phyloP scores from a whole-genome alignment of 2,797 vertebrate genomes.

The Argentina silus region DNA sequence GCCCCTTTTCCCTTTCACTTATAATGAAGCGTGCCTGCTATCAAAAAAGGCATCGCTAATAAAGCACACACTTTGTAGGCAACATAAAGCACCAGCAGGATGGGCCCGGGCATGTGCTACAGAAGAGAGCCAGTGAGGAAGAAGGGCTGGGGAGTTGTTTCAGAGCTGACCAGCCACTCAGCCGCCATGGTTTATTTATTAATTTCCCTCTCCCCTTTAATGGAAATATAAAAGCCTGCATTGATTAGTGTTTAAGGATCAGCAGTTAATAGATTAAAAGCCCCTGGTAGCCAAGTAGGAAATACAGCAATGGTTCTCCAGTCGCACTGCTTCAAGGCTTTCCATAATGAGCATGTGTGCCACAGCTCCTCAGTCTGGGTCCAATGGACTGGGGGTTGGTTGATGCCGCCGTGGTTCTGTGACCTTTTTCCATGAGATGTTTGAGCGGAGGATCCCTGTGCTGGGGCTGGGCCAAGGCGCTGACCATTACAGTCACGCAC shows the following conservation, averaged over 20 bases:
- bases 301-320: neutral
- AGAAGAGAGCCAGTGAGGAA: constrained; percentile 24
- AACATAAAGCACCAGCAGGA: constrained; percentile 40
- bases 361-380: neutral
- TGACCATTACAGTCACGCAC: neutral
- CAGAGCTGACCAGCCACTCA: constrained; percentile 27
- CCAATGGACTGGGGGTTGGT: no score
- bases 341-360: neutral
- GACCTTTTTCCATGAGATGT: no score
- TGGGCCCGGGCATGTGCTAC: neutral
- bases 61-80: constrained; percentile 38
- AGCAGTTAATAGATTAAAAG: constrained; percentile 83
- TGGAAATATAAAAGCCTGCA: constrained; percentile 81
- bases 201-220: constrained; percentile 72
- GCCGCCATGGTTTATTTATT: constrained; percentile 64
- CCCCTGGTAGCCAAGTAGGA: constrained; percentile 50
- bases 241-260: constrained; percentile 82
- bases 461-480: no score
- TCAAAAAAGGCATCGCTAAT: constrained; percentile 73
- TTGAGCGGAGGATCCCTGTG: no score
- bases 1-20: constrained; percentile 69
- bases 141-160: neutral
- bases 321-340: neutral
- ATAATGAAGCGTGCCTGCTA: constrained; percentile 73
- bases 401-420: no score